Evolutionary conservation across 1,140 invertebrate species (phyloP), one percentile per base, ranked within the genome.

Genomic region (Dendrolimus punctatus): DNA sequence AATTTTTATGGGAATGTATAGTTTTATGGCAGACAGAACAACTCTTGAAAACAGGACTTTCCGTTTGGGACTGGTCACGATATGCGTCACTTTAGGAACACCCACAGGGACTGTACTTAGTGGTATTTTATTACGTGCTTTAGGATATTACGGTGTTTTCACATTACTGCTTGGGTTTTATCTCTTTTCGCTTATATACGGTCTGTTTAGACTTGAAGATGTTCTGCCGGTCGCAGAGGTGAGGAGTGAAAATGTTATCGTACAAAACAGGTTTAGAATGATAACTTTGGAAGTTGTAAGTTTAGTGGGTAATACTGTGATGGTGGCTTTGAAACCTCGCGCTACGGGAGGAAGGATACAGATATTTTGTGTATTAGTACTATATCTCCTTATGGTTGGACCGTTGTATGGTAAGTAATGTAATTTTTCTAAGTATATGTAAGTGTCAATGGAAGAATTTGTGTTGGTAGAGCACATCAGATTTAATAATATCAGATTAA

Each of bases 1-100:
- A 43, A 88, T 91, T 73, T 85, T 91, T 59, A 91, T 91, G 88
- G 90, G 89, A 36, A 87, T 91, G 69, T 91, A 88, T 55, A 91
- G 90, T 76, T 91, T 91, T 59, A 89, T 91, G 62, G 88, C 90
- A 39, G 88, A 88, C 44, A 82, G 90, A 36, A 91, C 89, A 8
- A 85, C 80, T 23, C 83, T 90, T 41, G 87, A 90, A 61, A 89
- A 89, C 62, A 85, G 90, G 37, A 89, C 91, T 4, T 87, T 91
- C 58, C 80, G 90, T 40, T 76, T 90, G 46, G 89, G 89, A 6
- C 73, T 89, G 6, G 87, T 87, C 2, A 85, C 87, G 39, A 85
- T 89, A 55, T 83, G 87, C 64, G 71, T 82, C 5, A 88, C 75
- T 49, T 72, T 87, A 43, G 84, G 87, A 9, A 85, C 87, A 37